These are phyloP conservation scores for Enteromius paludinosus DNA, from an alignment of 2,797 vertebrate genomes.

Conservation along the genomic window DNA sequence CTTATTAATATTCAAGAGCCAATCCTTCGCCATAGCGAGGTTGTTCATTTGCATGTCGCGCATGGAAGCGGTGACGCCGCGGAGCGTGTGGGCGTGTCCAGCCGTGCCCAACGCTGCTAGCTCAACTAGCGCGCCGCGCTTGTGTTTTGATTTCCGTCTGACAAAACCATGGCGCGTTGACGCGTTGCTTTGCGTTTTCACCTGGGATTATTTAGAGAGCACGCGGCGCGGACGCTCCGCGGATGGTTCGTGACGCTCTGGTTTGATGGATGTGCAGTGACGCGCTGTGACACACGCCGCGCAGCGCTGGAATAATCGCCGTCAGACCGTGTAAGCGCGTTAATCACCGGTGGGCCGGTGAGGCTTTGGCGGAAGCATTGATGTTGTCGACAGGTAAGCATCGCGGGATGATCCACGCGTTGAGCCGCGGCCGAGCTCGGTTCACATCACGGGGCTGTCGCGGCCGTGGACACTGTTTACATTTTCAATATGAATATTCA, in stretches of 20 bases:
- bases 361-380: conserved; percentile 44
- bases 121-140: conserved; percentile 50
- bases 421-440: not conserved
- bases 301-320: conserved; percentile 42
- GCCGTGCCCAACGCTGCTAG: conserved; percentile 37
- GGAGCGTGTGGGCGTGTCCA: conserved; percentile 36
- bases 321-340: not conserved
- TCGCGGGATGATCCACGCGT: not conserved
- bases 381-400: conserved; percentile 63
- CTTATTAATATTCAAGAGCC: not conserved
- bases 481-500: not conserved
- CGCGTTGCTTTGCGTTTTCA: not conserved
- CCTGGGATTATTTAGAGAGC: not conserved
- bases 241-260: conserved; percentile 10
- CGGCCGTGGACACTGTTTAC: not conserved
- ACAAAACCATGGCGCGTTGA: not conserved
- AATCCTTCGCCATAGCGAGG: not conserved
- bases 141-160: conserved; percentile 38
- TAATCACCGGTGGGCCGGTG: conserved; percentile 21
- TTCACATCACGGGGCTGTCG: not conserved
- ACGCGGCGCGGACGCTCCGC: not conserved
- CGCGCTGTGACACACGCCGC: conserved; percentile 21
- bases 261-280: conserved; percentile 20
- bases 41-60: not conserved
- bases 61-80: conserved; percentile 4